A percentile compares a stretch with the other conserved stretches of the same genome.
These are phyloP conservation scores for Drosophila meridiana DNA, from an alignment of 2,888 invertebrate species.

Conservation along the genomic window DNA sequence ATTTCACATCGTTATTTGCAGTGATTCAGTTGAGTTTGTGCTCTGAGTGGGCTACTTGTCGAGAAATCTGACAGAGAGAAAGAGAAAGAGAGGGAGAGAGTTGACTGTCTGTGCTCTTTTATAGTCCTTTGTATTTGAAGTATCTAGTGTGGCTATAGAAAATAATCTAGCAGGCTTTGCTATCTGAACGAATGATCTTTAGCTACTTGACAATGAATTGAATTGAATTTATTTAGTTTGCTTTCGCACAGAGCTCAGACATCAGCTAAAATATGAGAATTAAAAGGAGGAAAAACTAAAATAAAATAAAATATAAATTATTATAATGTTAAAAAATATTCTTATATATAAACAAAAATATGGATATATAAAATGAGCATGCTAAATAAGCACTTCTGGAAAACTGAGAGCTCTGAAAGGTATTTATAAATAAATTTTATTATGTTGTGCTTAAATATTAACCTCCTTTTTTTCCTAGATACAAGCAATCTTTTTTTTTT, in stretches of 20 bases:
- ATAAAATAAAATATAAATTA: too few relatives aligned
- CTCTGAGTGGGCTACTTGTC: slow-evolving; percentile 37
- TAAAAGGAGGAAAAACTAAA: not conserved
- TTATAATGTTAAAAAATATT: too few relatives aligned
- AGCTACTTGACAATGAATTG: not conserved
- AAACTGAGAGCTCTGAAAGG: too few relatives aligned
- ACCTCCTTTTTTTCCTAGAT: too few relatives aligned
- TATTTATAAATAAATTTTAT: too few relatives aligned
- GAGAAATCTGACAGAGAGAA: slow-evolving; percentile 3
- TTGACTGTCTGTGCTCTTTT: slow-evolving; percentile 2
- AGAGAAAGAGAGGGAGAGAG: not conserved
- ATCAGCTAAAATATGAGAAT: not conserved
- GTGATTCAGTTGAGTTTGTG: slow-evolving; percentile 28
- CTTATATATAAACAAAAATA: too few relatives aligned
- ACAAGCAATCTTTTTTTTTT: too few relatives aligned
- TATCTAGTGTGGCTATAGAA: slow-evolving; percentile 13
- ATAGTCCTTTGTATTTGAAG: slow-evolving; percentile 9
- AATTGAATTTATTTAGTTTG: slow-evolving; percentile 1
- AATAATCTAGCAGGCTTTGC: slow-evolving; percentile 3
- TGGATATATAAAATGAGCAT: too few relatives aligned
- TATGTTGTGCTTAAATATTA: too few relatives aligned
- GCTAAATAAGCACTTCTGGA: too few relatives aligned
- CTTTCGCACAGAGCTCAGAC: not conserved
- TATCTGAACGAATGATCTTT: not conserved
- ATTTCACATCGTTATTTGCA: slow-evolving; percentile 37